phyloP scores from a whole-genome alignment of 2,797 vertebrate species.

The Echeneis naucrates region DNA sequence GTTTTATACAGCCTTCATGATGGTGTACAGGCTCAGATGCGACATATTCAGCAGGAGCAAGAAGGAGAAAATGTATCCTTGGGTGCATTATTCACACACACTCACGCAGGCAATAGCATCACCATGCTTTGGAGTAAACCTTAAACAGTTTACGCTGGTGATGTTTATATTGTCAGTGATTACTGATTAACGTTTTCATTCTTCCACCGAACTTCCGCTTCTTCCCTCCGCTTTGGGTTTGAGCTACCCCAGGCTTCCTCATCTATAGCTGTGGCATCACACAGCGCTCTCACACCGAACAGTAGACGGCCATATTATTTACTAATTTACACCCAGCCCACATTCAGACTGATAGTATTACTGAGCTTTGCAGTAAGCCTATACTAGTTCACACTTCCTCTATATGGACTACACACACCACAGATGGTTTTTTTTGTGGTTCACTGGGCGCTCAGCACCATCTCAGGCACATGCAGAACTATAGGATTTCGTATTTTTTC shows the following conservation, averaged over 20 bases:
- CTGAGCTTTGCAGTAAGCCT: slow-evolving; percentile 53
- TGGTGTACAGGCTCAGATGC: slow-evolving; percentile 47
- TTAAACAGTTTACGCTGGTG: too few relatives aligned
- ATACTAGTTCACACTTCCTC: slow-evolving; percentile 61
- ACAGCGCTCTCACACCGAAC: too few relatives aligned
- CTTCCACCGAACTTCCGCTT: too few relatives aligned
- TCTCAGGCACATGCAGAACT: slow-evolving; percentile 33
- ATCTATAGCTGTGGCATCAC: too few relatives aligned
- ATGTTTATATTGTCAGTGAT: too few relatives aligned
- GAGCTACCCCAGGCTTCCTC: too few relatives aligned
- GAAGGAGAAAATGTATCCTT: slow-evolving; percentile 33
- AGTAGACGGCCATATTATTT: too few relatives aligned
- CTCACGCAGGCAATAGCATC: slow-evolving; percentile 34
- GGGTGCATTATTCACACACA: slow-evolving; percentile 57
- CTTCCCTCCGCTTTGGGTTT: too few relatives aligned
- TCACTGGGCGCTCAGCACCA: slow-evolving; percentile 64
- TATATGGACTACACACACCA: slow-evolving; percentile 37
- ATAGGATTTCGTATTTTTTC: slow-evolving; percentile 45
- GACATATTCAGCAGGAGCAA: slow-evolving; percentile 43
- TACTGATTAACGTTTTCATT: too few relatives aligned
- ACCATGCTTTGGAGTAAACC: slow-evolving; percentile 54
- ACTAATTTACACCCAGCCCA: slow-evolving; percentile 64
- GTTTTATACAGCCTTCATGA: slow-evolving; percentile 51
- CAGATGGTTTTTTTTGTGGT: slow-evolving; percentile 73
- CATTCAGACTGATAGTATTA: slow-evolving; percentile 35